A percentile compares a stretch with the other conserved stretches of the same genome.
Evolutionary conservation across 1,140 invertebrate genomes (phyloP).

Genomic region (Elymnias hypermnestra): DNA sequence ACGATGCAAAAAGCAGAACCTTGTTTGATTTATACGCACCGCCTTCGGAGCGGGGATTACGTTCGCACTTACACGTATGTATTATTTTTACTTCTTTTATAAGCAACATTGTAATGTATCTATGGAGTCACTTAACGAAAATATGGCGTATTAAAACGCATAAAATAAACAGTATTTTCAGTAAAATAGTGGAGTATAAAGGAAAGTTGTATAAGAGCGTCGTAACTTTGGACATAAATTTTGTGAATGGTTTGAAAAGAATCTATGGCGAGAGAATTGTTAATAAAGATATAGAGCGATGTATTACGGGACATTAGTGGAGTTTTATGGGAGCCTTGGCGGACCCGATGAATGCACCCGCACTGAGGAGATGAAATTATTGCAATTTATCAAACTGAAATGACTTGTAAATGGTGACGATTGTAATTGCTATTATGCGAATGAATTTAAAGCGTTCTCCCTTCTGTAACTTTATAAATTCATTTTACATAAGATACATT

Average conservation of each 20-base stretch:
- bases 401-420: constrained; percentile 7
- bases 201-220: constrained; percentile 62
- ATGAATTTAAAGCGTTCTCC: not conserved
- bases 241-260: constrained; percentile 64
- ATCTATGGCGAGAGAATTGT: constrained; percentile 68
- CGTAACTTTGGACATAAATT: constrained; percentile 69
- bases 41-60: constrained; percentile 51
- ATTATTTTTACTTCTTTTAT: constrained; percentile 60
- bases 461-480: not conserved
- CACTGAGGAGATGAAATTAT: constrained; percentile 25
- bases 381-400: constrained; percentile 36
- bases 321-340: constrained; percentile 57
- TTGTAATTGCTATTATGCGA: constrained; percentile 12
- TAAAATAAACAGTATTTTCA: constrained; percentile 74
- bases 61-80: constrained; percentile 51
- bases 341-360: constrained; percentile 59
- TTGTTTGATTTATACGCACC: constrained; percentile 61
- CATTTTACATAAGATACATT: no score
- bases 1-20: constrained; percentile 48
- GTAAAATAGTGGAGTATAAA: constrained; percentile 67
- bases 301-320: constrained; percentile 70
- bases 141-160: constrained; percentile 68
- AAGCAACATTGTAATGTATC: constrained; percentile 60
- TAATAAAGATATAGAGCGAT: constrained; percentile 72
- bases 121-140: constrained; percentile 64